These are phyloP conservation scores for Coreius guichenoti DNA, from an alignment of 2,797 vertebrate species.

Conservation along the genomic window DNA sequence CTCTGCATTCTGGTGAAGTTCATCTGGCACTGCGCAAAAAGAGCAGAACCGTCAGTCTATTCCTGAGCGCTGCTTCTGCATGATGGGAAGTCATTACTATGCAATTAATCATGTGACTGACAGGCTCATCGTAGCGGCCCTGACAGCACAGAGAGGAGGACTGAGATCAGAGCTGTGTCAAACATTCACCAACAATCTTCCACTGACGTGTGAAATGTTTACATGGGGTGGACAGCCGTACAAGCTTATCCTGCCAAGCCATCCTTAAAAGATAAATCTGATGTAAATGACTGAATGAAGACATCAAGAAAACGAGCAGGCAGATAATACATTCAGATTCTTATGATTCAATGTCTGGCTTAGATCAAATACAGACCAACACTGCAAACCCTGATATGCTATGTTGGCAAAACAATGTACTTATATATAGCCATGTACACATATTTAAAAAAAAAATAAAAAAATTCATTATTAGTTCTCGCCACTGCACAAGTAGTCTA, in stretches of 20 bases:
- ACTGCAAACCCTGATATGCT: neutral
- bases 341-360: neutral
- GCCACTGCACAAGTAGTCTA: no score
- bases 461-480: neutral
- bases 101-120: slow-evolving; percentile 46
- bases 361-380: neutral
- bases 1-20: slow-evolving; percentile 46
- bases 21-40: slow-evolving; percentile 33
- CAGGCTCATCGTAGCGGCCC: slow-evolving; percentile 5
- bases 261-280: slow-evolving; percentile 23
- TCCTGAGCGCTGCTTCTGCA: slow-evolving; percentile 27
- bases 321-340: neutral
- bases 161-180: slow-evolving; percentile 39
- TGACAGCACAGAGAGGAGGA: slow-evolving; percentile 5
- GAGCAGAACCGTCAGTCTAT: slow-evolving; percentile 26
- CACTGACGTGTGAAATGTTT: slow-evolving; percentile 25
- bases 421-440: neutral
- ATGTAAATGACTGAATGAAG: slow-evolving; percentile 14
- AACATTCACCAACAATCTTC: slow-evolving; percentile 21
- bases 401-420: neutral
- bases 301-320: slow-evolving; percentile 3
- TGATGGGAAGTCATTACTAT: slow-evolving; percentile 47
- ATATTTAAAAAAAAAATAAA: neutral
- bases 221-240: slow-evolving; percentile 5
- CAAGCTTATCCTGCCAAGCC: neutral